Base-by-base conservation (phyloP, 2,888 invertebrate genomes). In the Ectemnius cavifrons region DNA sequence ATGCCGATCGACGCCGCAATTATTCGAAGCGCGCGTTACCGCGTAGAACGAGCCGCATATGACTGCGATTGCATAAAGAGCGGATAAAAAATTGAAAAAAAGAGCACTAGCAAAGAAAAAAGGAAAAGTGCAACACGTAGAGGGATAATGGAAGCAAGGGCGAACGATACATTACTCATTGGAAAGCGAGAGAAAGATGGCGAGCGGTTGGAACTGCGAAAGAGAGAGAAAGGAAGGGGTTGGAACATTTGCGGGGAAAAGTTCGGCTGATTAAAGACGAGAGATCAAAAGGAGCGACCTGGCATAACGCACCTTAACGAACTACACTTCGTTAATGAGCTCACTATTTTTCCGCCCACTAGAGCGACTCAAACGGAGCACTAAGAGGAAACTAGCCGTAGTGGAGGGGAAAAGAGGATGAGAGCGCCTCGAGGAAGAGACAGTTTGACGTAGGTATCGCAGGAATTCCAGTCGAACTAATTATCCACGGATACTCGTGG, bases 401-500 rank as follows among this genome's bases (percentile, higher is more conserved):
- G 8, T 6, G 8, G 37, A 37, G 37, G 2, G 37, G 37, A 11
- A 4, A 11, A 11, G 5, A 11, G 37, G 11, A 11, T 8, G 37
- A 6, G 37, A 6, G 1, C 5, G 8, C 5, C 37, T 11, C 8
- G 37, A 37, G 37, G 37, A 37, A 37, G 37, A 37, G 37, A 37
- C 37, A 37, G 37, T 37, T 37, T 37, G 37, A 37, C 37, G 37
- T 37, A 37, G 37, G 37, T 37, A 37, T 37, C 37, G 8, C 37
- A 65, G 64, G 16, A 67, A 73, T 59, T 56, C 56, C 61, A 63
- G 52, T 58, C 66, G 56, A 62, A 68, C 71, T 71, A 79, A 79
- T 79, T 76, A 79, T 20, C 61, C 67, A 47, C 37, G 61, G 79
- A 79, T 69, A 71, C 64, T 71, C 62, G 62, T 71, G 73, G 71